Conservation (phyloP, 2,888 invertebrate species). For the Chesias legatella region DNA sequence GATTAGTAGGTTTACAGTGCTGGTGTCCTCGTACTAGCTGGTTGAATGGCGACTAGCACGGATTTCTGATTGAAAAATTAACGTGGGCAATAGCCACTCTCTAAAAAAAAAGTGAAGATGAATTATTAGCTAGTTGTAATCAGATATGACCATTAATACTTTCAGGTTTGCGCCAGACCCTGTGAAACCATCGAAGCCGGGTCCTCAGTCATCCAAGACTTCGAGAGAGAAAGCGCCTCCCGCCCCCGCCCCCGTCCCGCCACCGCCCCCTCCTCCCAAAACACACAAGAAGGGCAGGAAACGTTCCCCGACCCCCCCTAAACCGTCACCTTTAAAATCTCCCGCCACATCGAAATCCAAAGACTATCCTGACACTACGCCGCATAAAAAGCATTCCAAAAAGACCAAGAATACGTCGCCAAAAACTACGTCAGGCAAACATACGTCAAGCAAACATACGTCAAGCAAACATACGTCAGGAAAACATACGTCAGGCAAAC, state of each 20-base stretch:
- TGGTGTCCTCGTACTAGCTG: too few species aligned
- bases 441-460: background rate
- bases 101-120: too few species aligned
- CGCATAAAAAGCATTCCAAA: background rate
- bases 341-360: background rate
- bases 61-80: too few species aligned
- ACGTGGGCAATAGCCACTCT: too few species aligned
- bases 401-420: background rate
- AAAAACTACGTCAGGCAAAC: background rate
- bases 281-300: background rate
- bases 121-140: too few species aligned
- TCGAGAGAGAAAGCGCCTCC: background rate
- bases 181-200: conserved; percentile 3
- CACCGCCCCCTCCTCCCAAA: too few species aligned
- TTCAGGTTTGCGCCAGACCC: background rate
- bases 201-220: conserved; percentile 14
- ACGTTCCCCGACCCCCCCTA: background rate
- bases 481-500: too few species aligned
- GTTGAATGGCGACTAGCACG: too few species aligned
- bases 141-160: too few species aligned
- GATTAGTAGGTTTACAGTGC: too few species aligned
- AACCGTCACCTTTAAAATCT: background rate
- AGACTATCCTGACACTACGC: background rate
- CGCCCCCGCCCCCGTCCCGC: too few species aligned
- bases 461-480: too few species aligned